Conservation (phyloP, 2,113 vertebrate species). For the Himantopus leucocephalus region DNA sequence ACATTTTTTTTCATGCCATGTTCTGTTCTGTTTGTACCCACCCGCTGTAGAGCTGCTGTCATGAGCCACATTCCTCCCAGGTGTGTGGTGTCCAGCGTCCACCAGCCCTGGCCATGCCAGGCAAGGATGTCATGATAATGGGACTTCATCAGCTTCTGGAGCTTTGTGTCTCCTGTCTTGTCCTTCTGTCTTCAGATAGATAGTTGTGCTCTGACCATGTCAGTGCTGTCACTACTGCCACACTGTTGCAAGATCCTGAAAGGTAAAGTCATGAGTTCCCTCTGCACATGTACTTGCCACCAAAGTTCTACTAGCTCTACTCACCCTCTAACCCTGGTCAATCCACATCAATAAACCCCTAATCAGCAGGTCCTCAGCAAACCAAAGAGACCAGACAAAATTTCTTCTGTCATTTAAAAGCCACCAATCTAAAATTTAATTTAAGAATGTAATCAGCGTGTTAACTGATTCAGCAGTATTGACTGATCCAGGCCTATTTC, state of each 20-base stretch:
- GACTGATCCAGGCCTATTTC: not conserved
- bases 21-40: not conserved
- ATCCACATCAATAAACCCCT: not conserved
- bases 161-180: not conserved
- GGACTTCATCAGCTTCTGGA: not conserved
- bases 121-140: not conserved
- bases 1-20: rapidly evolving
- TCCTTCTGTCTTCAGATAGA: not conserved
- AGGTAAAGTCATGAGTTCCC: not conserved
- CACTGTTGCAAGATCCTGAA: not conserved
- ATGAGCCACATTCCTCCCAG: not conserved
- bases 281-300: not conserved
- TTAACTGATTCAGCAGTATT: not conserved
- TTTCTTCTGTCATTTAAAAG: not conserved
- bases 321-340: not conserved
- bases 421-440: not conserved
- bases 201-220: not conserved
- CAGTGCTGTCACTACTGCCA: not conserved
- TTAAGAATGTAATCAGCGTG: not conserved
- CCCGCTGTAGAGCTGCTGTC: not conserved
- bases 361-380: not conserved
- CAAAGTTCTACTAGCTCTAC: not conserved
- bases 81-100: not conserved
- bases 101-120: not conserved
- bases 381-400: not conserved